Percentiles rank a stretch among this genome's conserved stretches.
phyloP scores from a whole-genome alignment of 1,140 invertebrate species.

The Pantala flavescens region DNA sequence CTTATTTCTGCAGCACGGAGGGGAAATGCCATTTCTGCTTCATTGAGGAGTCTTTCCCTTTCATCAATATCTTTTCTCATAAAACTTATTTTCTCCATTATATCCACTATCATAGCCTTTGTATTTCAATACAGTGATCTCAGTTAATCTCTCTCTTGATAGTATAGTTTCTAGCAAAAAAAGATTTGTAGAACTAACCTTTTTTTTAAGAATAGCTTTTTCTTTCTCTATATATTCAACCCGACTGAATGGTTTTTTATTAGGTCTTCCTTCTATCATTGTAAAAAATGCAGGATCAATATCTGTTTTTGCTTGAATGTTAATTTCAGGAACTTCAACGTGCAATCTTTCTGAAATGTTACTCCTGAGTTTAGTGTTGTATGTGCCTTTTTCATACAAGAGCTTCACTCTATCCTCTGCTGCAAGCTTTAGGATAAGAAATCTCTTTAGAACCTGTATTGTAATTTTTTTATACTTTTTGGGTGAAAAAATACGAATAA shows the following conservation, averaged over 20 bases:
- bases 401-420: not conserved
- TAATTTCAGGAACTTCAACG: not conserved
- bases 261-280: constrained; percentile 41
- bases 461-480: not conserved
- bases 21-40: not conserved
- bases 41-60: not conserved
- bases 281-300: constrained; percentile 51
- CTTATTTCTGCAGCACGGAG: not conserved
- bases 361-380: not conserved
- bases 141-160: not conserved
- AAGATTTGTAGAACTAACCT: not conserved
- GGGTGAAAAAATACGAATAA: not conserved
- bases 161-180: not conserved
- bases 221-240: not conserved
- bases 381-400: not conserved
- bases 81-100: not conserved
- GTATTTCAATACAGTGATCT: not conserved
- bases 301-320: constrained; percentile 27
- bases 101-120: not conserved
- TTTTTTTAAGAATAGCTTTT: not conserved
- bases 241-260: constrained; percentile 21
- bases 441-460: not conserved
- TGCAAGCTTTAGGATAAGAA: no score
- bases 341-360: not conserved
- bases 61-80: not conserved